Evolutionary conservation across 2,888 invertebrate species (phyloP).

Genomic region (Autographa gamma): DNA sequence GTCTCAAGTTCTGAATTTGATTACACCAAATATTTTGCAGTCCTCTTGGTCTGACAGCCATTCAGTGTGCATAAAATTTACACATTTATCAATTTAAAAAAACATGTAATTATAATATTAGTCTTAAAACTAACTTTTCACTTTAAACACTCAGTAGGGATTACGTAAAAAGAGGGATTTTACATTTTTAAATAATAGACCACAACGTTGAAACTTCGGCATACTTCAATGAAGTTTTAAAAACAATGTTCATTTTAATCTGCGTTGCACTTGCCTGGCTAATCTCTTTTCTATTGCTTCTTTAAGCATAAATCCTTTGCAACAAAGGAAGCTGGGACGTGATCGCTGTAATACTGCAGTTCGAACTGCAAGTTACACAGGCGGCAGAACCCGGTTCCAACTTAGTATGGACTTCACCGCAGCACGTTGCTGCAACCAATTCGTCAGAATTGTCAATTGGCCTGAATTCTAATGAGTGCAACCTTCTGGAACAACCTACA

Average conservation of each 20-base stretch:
- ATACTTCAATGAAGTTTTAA: conserved; percentile 22
- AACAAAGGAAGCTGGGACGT: background rate
- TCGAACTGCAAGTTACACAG: background rate
- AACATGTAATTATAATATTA: no score
- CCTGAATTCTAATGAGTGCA: background rate
- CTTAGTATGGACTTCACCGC: background rate
- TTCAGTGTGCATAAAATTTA: background rate
- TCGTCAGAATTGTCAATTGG: background rate
- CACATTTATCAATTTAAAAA: background rate
- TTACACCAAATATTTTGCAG: no score
- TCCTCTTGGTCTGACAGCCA: no score
- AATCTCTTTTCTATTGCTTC: conserved; percentile 38
- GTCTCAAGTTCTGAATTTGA: no score
- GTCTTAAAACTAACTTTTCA: no score
- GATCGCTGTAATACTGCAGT: background rate
- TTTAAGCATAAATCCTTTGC: conserved; percentile 1
- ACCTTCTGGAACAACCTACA: background rate
- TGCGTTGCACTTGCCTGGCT: conserved; percentile 14
- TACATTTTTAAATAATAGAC: conserved; percentile 12
- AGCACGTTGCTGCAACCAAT: background rate
- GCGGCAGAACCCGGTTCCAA: background rate
- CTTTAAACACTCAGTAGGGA: background rate
- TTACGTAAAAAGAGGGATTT: background rate
- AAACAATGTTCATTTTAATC: conserved; percentile 36
- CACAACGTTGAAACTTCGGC: conserved; percentile 13